Base-by-base conservation (phyloP, 2,888 invertebrate species). In the Diarsia brunnea region DNA sequence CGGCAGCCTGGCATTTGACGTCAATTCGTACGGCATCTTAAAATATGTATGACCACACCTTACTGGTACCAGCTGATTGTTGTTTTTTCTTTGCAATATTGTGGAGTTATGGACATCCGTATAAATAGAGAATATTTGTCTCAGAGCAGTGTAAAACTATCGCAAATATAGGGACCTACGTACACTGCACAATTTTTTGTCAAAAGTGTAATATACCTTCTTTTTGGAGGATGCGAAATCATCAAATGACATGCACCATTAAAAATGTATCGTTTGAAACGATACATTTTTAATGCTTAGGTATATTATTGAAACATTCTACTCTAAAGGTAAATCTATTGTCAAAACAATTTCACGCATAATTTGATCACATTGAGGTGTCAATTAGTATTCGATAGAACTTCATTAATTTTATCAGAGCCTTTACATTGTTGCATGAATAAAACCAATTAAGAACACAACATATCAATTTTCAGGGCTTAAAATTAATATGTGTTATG, bases 291-390 rank as follows among this genome's bases (percentile, higher is more conserved):
- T n/a, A n/a, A n/a, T n/a, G n/a, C n/a, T n/a, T n/a, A n/a, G n/a
- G n/a, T n/a, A n/a, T n/a, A n/a, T n/a, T n/a, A 27, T 74, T 31
- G 4, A 24, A 53, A 74, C 21, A 53, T 45, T 24, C 24, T 53
- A 47, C 43, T 43, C 43, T 7, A 49, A 21, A 58, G 43, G 7
- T 4, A 47, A 11, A 27, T 75, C 27, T 27, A 58, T 75, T 75
- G 11, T 58, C 65, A 49, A 75, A 75, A 76, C n/a, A n/a, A 75
- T 64, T 75, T 55, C 45, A 75, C 38, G 47, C 38, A 65, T 38
- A 75, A 76, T 58, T 67, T 61, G 24, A 75, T 75, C n/a, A 31
- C 14, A 70, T 70, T 61, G 45, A 47, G 24, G 51, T 31, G n/a
- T 65, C 65, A 78, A 70, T 78, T 60, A 60, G 38, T 4, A 38